Conservation (phyloP, 2,113 vertebrate species). For the Rattus rattus region DNA sequence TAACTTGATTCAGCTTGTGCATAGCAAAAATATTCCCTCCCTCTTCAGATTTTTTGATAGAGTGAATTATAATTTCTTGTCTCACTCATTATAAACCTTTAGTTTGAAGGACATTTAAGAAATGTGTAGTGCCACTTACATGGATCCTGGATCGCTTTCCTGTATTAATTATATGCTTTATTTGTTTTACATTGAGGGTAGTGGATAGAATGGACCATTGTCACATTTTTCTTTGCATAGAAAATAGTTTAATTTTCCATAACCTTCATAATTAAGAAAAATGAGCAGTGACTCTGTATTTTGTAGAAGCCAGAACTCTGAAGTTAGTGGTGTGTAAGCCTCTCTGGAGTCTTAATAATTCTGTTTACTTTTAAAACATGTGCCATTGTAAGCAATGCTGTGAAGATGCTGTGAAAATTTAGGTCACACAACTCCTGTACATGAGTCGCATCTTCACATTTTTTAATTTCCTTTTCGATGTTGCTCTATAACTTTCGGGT, state of each 20-base stretch:
- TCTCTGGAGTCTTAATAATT: conserved; percentile 39
- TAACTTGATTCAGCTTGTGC: conserved; percentile 92
- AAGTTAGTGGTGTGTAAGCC: neutral
- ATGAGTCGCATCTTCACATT: conserved; percentile 10
- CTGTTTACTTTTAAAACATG: conserved; percentile 4
- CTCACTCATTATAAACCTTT: conserved; percentile 88
- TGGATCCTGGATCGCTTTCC: conserved; percentile 83
- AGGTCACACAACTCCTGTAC: neutral
- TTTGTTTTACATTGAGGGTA: conserved; percentile 79
- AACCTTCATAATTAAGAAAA: conserved; percentile 15
- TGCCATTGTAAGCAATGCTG: conserved; percentile 5
- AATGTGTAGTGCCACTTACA: conserved; percentile 84
- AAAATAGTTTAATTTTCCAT: conserved; percentile 65
- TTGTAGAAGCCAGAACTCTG: conserved; percentile 31
- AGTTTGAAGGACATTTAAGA: conserved; percentile 86
- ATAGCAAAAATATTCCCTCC: conserved; percentile 91
- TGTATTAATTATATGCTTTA: conserved; percentile 83
- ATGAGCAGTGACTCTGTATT: conserved; percentile 15
- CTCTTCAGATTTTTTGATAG: conserved; percentile 91
- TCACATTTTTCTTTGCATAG: conserved; percentile 46
- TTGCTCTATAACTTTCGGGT: conserved; percentile 13
- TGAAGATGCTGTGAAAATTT: neutral
- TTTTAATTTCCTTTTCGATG: conserved; percentile 58
- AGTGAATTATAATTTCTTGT: conserved; percentile 90
- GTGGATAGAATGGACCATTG: conserved; percentile 59